Evolutionary conservation across 2,888 invertebrate genomes (phyloP).

Genomic region (Hypena proboscidalis): DNA sequence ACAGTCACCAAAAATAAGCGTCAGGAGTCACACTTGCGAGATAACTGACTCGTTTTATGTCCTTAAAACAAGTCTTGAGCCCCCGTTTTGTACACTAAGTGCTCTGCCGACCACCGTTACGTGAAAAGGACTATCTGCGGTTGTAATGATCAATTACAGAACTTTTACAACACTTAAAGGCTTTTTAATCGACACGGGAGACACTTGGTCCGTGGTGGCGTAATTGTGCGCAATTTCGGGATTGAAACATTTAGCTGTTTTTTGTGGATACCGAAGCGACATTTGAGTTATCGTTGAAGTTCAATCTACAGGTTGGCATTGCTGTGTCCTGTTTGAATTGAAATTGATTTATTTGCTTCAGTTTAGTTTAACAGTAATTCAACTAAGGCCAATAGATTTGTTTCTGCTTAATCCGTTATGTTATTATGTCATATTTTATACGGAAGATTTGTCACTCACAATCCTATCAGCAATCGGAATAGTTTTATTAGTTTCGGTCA

Average conservation of each 20-base stretch:
- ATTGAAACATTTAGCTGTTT: conserved; percentile 1
- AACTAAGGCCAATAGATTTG: too few species aligned
- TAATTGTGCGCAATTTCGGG: conserved; percentile 5
- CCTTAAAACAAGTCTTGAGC: conserved; percentile 22
- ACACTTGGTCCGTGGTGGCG: too few species aligned
- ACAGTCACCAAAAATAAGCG: conserved; percentile 18
- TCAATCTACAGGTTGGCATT: too few species aligned
- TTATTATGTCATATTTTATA: too few species aligned
- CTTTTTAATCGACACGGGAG: conserved; percentile 26
- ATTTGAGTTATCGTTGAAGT: too few species aligned
- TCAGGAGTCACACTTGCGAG: conserved; percentile 24
- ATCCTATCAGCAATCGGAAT: too few species aligned
- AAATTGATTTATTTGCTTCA: too few species aligned
- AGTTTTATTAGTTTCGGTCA: too few species aligned
- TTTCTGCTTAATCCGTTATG: too few species aligned
- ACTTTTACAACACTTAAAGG: conserved; percentile 30
- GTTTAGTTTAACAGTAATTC: too few species aligned
- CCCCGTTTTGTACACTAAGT: conserved; percentile 25
- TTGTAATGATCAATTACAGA: conserved; percentile 35
- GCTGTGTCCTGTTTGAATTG: too few species aligned
- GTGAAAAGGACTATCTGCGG: conserved; percentile 29
- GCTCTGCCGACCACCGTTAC: conserved; percentile 21
- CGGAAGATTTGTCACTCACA: too few species aligned
- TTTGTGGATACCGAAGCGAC: not conserved
- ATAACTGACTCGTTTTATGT: conserved; percentile 19